Evolutionary conservation across 2,113 vertebrate genomes (phyloP).

Genomic region (Stegastes partitus): DNA sequence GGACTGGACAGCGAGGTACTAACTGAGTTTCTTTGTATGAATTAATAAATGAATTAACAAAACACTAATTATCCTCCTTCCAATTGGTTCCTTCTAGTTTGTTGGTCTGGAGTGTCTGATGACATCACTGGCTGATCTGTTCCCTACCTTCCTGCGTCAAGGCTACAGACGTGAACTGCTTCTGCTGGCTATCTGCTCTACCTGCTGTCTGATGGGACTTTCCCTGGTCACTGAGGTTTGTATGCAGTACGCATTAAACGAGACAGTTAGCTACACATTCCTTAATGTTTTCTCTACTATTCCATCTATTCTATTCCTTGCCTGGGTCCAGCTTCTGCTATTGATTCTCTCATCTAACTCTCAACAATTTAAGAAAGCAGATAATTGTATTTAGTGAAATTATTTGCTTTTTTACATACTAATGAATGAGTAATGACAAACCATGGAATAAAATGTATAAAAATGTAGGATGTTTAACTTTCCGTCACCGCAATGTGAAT

Average conservation of each 20-base stretch:
- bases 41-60: not conserved
- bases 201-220: conserved; percentile 67
- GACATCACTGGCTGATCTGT: conserved; percentile 72
- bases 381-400: too few species aligned
- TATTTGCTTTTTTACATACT: too few species aligned
- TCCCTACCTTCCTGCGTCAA: conserved; percentile 53
- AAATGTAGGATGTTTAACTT: too few species aligned
- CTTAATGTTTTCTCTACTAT: not conserved
- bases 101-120: conserved; percentile 76
- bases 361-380: too few species aligned
- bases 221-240: conserved; percentile 71
- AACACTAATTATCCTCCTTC: not conserved
- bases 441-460: too few species aligned
- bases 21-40: not conserved
- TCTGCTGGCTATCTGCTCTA: conserved; percentile 60
- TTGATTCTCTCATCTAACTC: too few species aligned
- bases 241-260: not conserved
- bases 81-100: conserved; percentile 50
- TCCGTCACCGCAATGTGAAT: too few species aligned
- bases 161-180: conserved; percentile 70
- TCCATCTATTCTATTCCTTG: too few species aligned
- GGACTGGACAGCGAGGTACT: conserved; percentile 75
- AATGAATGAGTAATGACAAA: too few species aligned
- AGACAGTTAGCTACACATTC: not conserved
- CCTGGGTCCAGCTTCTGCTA: too few species aligned